Evolutionary conservation across 2,888 invertebrate species (phyloP).

Genomic region (Pheosia gnoma): DNA sequence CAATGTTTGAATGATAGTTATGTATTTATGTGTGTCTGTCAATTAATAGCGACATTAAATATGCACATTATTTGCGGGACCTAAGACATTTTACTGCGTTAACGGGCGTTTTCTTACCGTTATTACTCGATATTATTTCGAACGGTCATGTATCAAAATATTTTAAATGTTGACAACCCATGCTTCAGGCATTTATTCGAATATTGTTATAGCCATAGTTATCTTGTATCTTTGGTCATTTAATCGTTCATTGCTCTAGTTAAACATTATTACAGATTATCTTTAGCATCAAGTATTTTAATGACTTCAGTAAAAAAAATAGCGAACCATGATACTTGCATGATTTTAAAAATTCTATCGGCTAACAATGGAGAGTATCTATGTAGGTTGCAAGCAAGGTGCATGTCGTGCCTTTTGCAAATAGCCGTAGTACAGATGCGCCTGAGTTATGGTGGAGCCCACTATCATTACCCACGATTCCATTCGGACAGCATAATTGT

Average conservation of each 20-base stretch:
- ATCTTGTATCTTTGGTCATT: too few species aligned
- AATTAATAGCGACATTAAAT: slow-evolving; percentile 47
- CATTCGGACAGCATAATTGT: slow-evolving; percentile 85
- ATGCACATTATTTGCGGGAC: slow-evolving; percentile 36
- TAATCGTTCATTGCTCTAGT: too few species aligned
- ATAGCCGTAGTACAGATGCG: slow-evolving; percentile 83
- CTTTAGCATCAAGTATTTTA: too few species aligned
- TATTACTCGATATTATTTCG: background rate
- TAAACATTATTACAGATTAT: too few species aligned
- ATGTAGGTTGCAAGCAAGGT: slow-evolving; percentile 35
- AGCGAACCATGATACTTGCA: too few species aligned
- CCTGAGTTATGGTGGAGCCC: slow-evolving; percentile 82
- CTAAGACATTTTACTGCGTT: slow-evolving; percentile 16
- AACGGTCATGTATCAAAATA: background rate
- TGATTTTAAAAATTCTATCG: slow-evolving; percentile 12
- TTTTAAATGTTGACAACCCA: background rate
- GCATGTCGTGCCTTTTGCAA: slow-evolving; percentile 80
- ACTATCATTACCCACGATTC: slow-evolving; percentile 85
- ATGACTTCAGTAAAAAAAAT: too few species aligned
- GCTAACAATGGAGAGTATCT: slow-evolving; percentile 24
- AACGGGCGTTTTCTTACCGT: slow-evolving; percentile 3
- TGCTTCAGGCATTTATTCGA: background rate
- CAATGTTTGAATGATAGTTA: slow-evolving; percentile 48
- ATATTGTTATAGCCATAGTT: slow-evolving; percentile 1
- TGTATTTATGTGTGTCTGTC: slow-evolving; percentile 54